Conservation (phyloP, 2,888 invertebrate genomes). For the Hydropsyche betteni region DNA sequence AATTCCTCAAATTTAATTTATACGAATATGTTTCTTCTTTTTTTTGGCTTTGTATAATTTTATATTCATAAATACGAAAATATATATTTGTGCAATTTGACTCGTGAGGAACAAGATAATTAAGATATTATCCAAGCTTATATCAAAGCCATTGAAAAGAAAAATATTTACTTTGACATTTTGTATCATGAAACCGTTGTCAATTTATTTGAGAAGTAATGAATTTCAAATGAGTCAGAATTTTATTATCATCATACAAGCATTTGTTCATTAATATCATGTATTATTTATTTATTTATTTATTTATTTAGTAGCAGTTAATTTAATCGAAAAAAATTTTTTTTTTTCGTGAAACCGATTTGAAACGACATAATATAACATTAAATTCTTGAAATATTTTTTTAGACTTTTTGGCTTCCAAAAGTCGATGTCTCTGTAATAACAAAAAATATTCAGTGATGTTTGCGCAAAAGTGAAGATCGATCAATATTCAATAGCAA, state of each 20-base stretch:
- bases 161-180: conserved; percentile 13
- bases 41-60: no score
- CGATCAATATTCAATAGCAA: conserved; percentile 9
- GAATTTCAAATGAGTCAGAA: neutral
- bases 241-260: neutral
- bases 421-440: neutral
- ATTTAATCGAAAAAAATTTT: no score
- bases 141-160: neutral
- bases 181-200: neutral
- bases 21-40: no score
- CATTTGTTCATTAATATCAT: no score
- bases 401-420: no score
- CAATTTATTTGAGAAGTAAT: conserved; percentile 1
- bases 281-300: no score
- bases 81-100: conserved; percentile 2
- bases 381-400: no score
- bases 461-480: conserved; percentile 17
- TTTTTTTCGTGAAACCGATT: no score
- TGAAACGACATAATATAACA: no score
- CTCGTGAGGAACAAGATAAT: neutral
- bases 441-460: neutral
- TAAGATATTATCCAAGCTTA: conserved; percentile 8
- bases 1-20: no score
- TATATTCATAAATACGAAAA: no score
- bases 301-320: no score